A percentile compares a stretch with the other conserved stretches of the same genome.
These are phyloP conservation scores for Grantiella picta DNA, from an alignment of 2,113 vertebrate species.

Conservation along the genomic window DNA sequence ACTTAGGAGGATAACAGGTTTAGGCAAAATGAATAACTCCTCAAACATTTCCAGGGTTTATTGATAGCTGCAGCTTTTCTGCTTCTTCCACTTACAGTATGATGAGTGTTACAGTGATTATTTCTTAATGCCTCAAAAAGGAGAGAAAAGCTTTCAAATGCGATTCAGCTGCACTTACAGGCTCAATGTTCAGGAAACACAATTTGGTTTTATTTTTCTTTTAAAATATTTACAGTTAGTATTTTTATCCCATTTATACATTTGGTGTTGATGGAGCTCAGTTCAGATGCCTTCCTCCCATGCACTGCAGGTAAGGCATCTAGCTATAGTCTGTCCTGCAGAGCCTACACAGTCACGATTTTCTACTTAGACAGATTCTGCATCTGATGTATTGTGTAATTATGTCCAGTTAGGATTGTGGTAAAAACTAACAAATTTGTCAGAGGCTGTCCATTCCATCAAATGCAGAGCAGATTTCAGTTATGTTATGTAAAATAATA, in stretches of 20 bases:
- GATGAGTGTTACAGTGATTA: neutral
- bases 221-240: neutral
- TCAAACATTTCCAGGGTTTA: neutral
- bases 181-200: neutral
- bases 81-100: neutral
- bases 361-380: neutral
- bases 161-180: neutral
- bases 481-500: neutral
- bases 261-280: neutral
- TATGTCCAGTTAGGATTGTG: neutral
- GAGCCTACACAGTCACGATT: rapidly evolving
- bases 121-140: neutral
- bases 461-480: neutral
- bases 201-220: neutral
- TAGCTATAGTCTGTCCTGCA: neutral
- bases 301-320: neutral
- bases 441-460: neutral
- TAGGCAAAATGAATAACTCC: neutral
- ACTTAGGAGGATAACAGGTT: neutral
- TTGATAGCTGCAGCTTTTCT: neutral
- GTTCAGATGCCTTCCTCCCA: neutral
- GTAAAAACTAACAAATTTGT: neutral
- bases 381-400: neutral
- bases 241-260: neutral
- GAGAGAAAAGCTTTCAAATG: neutral